Evolutionary conservation across 2,113 vertebrate species (phyloP).

Genomic region (Bungarus multicinctus): DNA sequence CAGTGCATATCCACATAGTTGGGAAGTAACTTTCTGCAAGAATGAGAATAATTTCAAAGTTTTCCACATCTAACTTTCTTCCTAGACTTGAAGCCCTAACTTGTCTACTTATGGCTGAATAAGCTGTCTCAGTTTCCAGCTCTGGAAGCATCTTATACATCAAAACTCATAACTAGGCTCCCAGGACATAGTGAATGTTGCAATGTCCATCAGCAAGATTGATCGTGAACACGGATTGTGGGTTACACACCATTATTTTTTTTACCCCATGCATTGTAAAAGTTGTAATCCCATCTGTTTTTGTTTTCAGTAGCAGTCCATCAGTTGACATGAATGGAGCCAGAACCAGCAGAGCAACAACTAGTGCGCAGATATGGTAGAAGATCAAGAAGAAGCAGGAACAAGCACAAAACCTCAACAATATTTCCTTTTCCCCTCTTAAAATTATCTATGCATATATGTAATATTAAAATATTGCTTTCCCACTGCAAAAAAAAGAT

Average conservation of each 20-base stretch:
- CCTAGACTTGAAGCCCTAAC: not conserved
- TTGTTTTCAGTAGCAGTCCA: not conserved
- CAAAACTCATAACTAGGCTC: not conserved
- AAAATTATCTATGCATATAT: not conserved
- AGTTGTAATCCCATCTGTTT: not conserved
- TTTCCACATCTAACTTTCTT: not conserved
- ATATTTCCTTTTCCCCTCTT: not conserved
- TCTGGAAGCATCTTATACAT: not conserved
- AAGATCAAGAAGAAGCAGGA: not conserved
- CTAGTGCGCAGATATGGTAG: not conserved
- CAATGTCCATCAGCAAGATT: not conserved
- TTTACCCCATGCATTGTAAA: not conserved
- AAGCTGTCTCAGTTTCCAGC: not conserved
- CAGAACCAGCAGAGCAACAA: not conserved
- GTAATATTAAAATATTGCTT: not conserved
- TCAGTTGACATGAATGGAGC: not conserved
- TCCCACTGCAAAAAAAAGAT: not conserved
- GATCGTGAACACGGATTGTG: not conserved
- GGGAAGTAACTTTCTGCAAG: not conserved
- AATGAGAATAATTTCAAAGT: not conserved
- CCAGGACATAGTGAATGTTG: not conserved
- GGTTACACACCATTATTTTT: not conserved
- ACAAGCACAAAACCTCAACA: not conserved
- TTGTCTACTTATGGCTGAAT: not conserved
- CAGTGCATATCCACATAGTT: not conserved